Conservation (phyloP, 2,797 vertebrate genomes). For the Tympanoctomys barrerae region DNA sequence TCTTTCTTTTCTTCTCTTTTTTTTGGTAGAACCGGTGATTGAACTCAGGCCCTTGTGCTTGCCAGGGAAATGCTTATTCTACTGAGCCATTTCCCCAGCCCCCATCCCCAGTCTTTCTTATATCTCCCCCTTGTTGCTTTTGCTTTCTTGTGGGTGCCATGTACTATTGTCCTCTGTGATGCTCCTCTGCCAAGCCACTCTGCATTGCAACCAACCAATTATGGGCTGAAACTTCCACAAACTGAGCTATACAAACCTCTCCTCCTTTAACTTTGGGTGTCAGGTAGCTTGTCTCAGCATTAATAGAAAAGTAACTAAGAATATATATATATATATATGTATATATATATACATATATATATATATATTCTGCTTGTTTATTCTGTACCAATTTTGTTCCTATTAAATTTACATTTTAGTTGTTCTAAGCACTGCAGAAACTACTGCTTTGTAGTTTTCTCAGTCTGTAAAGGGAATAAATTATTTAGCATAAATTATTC, state of each 20-base stretch:
- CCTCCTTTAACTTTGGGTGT: not conserved
- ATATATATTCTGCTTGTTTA: not conserved
- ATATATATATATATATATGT: not conserved
- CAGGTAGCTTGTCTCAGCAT: not conserved
- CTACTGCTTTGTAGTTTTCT: constrained; percentile 18
- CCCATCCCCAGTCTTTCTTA: too few species aligned
- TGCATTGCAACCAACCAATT: not conserved
- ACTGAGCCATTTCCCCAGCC: too few species aligned
- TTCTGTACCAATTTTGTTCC: not conserved
- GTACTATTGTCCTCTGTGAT: not conserved
- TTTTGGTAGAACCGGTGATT: too few species aligned
- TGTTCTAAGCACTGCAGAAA: constrained; percentile 5
- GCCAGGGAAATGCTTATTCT: too few species aligned
- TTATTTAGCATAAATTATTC: not conserved
- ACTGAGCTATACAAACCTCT: not conserved
- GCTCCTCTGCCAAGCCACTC: not conserved
- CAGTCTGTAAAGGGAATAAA: not conserved
- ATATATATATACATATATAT: not conserved
- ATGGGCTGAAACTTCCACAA: not conserved
- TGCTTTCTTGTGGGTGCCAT: not conserved
- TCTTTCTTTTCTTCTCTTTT: not conserved
- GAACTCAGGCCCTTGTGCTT: too few species aligned
- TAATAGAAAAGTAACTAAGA: not conserved
- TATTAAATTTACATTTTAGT: constrained; percentile 6
- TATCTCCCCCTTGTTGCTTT: not conserved